Conservation (phyloP, 1,140 invertebrate species). For the Trachelipus rathkii region DNA sequence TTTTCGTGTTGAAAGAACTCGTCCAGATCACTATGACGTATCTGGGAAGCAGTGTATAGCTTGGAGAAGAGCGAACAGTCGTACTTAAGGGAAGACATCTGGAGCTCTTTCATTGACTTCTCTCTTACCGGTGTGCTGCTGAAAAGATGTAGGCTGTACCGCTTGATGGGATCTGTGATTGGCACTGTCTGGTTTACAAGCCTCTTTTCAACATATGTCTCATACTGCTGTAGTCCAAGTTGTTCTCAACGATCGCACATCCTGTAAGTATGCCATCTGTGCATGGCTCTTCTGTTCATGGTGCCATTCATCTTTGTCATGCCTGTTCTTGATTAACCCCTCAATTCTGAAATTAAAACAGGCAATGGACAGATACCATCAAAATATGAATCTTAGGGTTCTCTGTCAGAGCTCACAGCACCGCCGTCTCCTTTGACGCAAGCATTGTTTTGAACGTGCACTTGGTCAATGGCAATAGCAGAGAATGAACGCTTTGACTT, state of each 20-base stretch:
- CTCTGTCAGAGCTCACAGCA: slow-evolving; percentile 42
- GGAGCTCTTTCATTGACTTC: too few species aligned
- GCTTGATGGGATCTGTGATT: too few species aligned
- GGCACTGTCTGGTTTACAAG: too few species aligned
- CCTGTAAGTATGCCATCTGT: too few species aligned
- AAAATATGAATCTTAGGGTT: slow-evolving; percentile 28
- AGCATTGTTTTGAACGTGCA: slow-evolving; percentile 46
- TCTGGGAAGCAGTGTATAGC: slow-evolving; percentile 5
- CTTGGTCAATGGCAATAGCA: slow-evolving; percentile 46
- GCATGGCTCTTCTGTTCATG: too few species aligned
- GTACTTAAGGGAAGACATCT: too few species aligned
- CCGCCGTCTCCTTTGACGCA: slow-evolving; percentile 46
- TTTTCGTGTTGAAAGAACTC: slow-evolving; percentile 10
- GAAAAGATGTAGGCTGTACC: too few species aligned
- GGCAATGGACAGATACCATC: slow-evolving; percentile 45
- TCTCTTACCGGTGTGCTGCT: too few species aligned
- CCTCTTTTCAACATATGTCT: too few species aligned
- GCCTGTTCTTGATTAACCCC: slow-evolving; percentile 17
- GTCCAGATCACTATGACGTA: not conserved
- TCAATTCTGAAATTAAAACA: slow-evolving; percentile 28
- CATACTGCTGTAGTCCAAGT: too few species aligned
- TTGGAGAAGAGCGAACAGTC: slow-evolving; percentile 8
- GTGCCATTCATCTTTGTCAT: too few species aligned
- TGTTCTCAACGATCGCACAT: too few species aligned
- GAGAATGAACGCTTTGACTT: slow-evolving; percentile 18